Conservation (phyloP, 2,113 vertebrate genomes). For the Equus quagga region DNA sequence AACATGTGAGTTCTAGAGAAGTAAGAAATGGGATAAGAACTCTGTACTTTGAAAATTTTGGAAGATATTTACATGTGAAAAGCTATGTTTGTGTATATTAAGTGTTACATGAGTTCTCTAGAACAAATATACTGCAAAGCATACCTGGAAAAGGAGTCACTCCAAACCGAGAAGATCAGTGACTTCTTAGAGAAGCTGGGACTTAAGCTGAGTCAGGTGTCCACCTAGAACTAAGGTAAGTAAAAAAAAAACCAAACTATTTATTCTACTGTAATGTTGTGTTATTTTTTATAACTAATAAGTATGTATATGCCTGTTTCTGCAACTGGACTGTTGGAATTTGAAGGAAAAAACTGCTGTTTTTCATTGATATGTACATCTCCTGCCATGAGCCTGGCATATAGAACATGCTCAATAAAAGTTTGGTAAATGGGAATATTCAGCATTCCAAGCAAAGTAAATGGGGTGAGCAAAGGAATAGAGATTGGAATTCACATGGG, state of each 20-base stretch:
- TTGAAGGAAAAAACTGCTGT: background rate
- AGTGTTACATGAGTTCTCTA: background rate
- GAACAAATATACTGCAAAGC: background rate
- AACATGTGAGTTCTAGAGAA: background rate
- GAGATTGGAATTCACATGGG: background rate
- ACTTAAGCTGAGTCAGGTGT: background rate
- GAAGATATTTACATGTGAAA: background rate
- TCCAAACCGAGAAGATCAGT: background rate
- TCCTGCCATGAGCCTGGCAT: background rate
- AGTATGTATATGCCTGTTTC: background rate
- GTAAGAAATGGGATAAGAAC: background rate
- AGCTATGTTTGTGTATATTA: background rate
- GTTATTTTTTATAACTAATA: constrained; percentile 11
- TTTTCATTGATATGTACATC: background rate
- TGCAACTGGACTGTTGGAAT: background rate
- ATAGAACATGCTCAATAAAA: background rate
- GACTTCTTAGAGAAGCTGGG: background rate
- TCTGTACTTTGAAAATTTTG: background rate
- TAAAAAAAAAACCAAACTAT: background rate
- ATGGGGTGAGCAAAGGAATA: background rate
- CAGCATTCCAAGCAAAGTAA: background rate
- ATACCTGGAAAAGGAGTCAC: background rate
- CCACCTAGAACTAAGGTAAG: background rate
- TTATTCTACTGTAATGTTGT: background rate
- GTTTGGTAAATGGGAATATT: background rate